phyloP scores from a whole-genome alignment of 2,888 invertebrate species.

The Dusona sp. region DNA sequence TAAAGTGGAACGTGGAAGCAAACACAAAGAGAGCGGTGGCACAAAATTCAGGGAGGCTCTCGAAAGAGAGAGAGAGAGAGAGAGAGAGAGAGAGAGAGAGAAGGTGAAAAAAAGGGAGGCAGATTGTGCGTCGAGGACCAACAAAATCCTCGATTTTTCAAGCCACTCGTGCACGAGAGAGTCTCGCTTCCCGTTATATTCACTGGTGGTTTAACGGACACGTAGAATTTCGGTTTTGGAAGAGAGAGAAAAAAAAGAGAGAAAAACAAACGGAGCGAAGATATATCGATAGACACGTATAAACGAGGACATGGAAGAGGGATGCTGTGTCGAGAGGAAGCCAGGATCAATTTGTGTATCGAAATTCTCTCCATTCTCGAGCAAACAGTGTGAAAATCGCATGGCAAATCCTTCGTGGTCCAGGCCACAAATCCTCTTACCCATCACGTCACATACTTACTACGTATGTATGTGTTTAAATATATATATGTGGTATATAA shows the following conservation, averaged over 20 bases:
- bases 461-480: slow-evolving; percentile 12
- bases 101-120: neutral
- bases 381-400: slow-evolving; percentile 58
- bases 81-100: neutral
- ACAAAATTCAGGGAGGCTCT: slow-evolving; percentile 35
- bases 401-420: slow-evolving; percentile 49
- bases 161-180: slow-evolving; percentile 46
- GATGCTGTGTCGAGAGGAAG: slow-evolving; percentile 23
- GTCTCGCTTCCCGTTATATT: slow-evolving; percentile 35
- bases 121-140: slow-evolving; percentile 42
- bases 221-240: slow-evolving; percentile 55
- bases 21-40: slow-evolving; percentile 16
- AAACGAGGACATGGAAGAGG: slow-evolving; percentile 15
- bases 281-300: slow-evolving; percentile 32
- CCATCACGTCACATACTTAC: slow-evolving; percentile 35
- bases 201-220: slow-evolving; percentile 48
- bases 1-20: slow-evolving; percentile 51
- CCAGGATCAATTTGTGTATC: slow-evolving; percentile 64
- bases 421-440: slow-evolving; percentile 62
- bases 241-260: neutral
- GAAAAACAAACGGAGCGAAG: neutral
- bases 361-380: slow-evolving; percentile 61
- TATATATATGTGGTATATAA: slow-evolving; percentile 8
- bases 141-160: slow-evolving; percentile 48
- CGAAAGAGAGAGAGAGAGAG: slow-evolving; percentile 16